Base-by-base conservation (phyloP, 2,797 vertebrate genomes). In the Sciurus vulgaris region DNA sequence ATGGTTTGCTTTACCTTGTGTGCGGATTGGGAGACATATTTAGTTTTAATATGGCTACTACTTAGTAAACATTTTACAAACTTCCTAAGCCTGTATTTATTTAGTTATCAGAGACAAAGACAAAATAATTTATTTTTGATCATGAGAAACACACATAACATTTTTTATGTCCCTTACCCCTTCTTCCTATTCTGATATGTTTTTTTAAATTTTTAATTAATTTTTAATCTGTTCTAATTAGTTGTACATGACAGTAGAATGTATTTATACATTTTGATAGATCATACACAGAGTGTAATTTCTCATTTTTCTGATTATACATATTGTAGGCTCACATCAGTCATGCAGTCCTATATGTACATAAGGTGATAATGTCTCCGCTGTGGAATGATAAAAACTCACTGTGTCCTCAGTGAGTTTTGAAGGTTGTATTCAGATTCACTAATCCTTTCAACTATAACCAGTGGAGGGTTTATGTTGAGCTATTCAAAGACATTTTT, bases 11-110 rank as follows among this genome's bases (percentile, higher is more conserved):
- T 89, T 83, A 67, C 78, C 49, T 90, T 83, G 28, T 74, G 44
- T 69, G 89, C 73, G 83, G 41, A 69, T 47, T 33, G 54, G 54
- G 35, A 76, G 67, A 88, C 17, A 76, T 44, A 56, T 82, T 69
- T 89, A 20, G 18, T 77, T 92, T 87, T 61, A 91, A 70, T 87
- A 61, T 91, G 44, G 26, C 35, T 96, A n/a, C 78, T 28, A 14
- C n/a, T 74, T 74, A 61, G 41, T 54, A 33, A 59, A 81, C 44
- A 76, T 70, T 91, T 76, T 82, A 18, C 56, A 73, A 10, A 41
- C 72, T 90, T 73, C 59, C 59, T 76, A 93, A 47, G 47, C 15
- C 33, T 87, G 1, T 78, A 65, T 94, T 94, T 91, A 74, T 72
- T n/a, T 67, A 38, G 74, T 61, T 85, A 54, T 88, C 69, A 65